These are phyloP conservation scores for Lagenorhynchus albirostris DNA, from an alignment of 2,113 vertebrate genomes.

Conservation along the genomic window DNA sequence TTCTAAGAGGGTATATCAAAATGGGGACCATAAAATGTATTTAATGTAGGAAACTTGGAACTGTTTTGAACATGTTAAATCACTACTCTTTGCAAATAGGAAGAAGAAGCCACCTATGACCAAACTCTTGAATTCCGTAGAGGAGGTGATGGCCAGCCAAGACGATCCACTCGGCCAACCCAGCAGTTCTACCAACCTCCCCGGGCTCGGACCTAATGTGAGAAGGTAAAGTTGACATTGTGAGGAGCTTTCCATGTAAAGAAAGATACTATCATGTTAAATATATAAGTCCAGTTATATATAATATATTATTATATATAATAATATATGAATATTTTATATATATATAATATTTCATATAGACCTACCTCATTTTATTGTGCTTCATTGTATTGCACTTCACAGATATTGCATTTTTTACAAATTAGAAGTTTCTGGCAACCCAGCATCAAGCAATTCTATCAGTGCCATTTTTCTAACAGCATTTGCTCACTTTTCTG, in stretches of 20 bases:
- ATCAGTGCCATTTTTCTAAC: background rate
- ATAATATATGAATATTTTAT: too few species aligned
- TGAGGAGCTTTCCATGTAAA: conserved; percentile 25
- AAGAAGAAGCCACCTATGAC: conserved; percentile 93
- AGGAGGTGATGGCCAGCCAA: conserved; percentile 95
- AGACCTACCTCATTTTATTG: background rate
- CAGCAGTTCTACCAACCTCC: conserved; percentile 98
- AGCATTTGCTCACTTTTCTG: background rate
- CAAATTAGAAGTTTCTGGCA: too few species aligned
- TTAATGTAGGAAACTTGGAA: background rate
- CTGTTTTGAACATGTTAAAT: conserved; percentile 69
- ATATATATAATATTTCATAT: background rate
- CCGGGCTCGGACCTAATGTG: conserved; percentile 92
- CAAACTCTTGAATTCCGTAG: conserved; percentile 95
- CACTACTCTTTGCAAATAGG: conserved; percentile 84
- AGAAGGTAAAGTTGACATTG: conserved; percentile 72
- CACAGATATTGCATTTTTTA: background rate
- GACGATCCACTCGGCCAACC: conserved; percentile 92
- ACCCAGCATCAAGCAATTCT: too few species aligned
- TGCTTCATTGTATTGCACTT: background rate
- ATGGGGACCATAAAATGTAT: background rate
- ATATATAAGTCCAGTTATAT: background rate
- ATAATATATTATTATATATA: too few species aligned
- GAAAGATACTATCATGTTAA: background rate
- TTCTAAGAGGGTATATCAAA: conserved; percentile 40